These are phyloP conservation scores for Plebejus anna DNA, from an alignment of 2,888 invertebrate genomes.

Conservation along the genomic window DNA sequence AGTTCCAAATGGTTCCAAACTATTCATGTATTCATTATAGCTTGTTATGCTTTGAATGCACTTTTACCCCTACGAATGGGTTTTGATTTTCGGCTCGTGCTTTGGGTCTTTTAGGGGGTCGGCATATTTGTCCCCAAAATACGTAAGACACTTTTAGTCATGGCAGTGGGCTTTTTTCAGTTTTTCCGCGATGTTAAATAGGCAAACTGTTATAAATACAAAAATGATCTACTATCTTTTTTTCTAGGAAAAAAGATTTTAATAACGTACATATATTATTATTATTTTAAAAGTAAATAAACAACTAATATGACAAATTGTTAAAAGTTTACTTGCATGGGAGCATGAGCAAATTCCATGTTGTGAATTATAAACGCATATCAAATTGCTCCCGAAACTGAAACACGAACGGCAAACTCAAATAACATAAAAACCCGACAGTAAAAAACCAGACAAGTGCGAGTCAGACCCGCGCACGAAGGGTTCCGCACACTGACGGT, in stretches of 20 bases:
- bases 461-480: background rate
- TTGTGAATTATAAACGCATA: constrained; percentile 3
- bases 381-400: background rate
- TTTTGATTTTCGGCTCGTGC: no score
- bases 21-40: background rate
- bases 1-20: background rate
- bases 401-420: constrained; percentile 2
- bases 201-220: no score
- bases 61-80: background rate
- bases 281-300: background rate
- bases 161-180: no score
- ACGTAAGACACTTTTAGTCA: no score
- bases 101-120: background rate
- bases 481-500: background rate
- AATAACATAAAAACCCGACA: background rate
- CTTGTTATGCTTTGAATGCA: background rate
- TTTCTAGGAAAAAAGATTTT: no score
- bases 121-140: background rate
- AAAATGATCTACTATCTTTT: no score
- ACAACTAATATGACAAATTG: background rate
- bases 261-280: background rate
- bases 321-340: background rate
- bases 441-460: background rate
- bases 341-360: background rate
- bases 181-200: background rate